Evolutionary conservation across 2,888 invertebrate genomes (phyloP).

Genomic region (Protophormia terraenovae): DNA sequence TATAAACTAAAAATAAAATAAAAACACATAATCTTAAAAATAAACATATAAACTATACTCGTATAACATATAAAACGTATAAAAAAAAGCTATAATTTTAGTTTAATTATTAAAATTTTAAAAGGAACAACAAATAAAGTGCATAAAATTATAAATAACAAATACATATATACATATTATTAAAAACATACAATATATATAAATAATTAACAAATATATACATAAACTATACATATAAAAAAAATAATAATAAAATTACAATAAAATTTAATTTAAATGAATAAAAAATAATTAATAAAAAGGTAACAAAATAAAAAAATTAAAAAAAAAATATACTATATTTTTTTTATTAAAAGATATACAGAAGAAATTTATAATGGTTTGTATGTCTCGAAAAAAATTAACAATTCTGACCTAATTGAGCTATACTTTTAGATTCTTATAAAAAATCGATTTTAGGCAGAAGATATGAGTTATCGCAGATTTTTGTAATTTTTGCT

Average conservation of each 20-base stretch:
- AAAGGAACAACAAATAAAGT: slow-evolving; percentile 50
- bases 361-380: background rate
- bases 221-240: slow-evolving; percentile 33
- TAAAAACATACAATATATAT: slow-evolving; percentile 11
- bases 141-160: slow-evolving; percentile 55
- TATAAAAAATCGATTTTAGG: too few species aligned
- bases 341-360: background rate
- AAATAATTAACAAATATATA: slow-evolving; percentile 6
- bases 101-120: slow-evolving; percentile 62
- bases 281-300: slow-evolving; percentile 23
- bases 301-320: slow-evolving; percentile 1
- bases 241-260: background rate
- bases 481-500: too few species aligned
- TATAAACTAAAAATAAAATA: background rate
- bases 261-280: slow-evolving; percentile 34
- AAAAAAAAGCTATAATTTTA: slow-evolving; percentile 54
- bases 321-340: background rate
- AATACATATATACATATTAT: slow-evolving; percentile 3
- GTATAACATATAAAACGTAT: slow-evolving; percentile 1
- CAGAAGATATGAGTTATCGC: too few species aligned
- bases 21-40: slow-evolving; percentile 3
- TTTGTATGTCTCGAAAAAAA: background rate
- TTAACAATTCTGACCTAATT: too few species aligned
- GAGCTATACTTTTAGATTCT: too few species aligned
- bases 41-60: background rate